Conservation (phyloP, 2,113 vertebrate genomes). For the Nycticorax nycticorax region DNA sequence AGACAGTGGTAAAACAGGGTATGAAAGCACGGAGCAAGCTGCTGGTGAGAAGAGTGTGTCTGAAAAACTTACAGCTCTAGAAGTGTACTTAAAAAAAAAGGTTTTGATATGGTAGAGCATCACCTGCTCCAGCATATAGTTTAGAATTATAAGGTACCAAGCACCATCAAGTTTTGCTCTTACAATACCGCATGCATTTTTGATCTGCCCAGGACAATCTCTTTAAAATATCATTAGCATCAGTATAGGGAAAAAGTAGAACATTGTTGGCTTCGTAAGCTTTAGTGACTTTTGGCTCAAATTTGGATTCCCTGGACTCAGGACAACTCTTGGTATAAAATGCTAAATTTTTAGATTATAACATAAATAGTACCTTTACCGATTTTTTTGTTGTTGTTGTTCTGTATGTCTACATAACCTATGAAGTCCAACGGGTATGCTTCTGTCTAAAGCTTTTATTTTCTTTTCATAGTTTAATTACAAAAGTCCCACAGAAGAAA, state of each 20-base stretch:
- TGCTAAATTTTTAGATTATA: neutral
- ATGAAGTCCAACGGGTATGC: rapidly evolving
- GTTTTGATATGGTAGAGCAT: neutral
- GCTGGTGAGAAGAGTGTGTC: neutral
- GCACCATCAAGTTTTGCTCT: neutral
- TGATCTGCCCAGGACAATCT: neutral
- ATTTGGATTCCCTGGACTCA: neutral
- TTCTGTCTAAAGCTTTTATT: neutral
- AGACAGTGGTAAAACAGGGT: neutral
- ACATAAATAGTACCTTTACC: neutral
- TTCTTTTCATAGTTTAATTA: neutral
- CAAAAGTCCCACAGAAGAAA: neutral
- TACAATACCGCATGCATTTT: neutral
- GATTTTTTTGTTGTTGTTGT: neutral
- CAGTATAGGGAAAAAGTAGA: rapidly evolving
- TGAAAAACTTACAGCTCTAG: neutral
- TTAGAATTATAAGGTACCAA: neutral
- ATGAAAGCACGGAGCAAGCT: neutral
- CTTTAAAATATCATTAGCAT: neutral
- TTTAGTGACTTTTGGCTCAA: neutral
- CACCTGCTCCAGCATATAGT: neutral
- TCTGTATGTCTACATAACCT: neutral
- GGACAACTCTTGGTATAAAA: neutral
- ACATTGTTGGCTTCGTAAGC: neutral
- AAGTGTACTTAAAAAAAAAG: neutral